A percentile compares a stretch with the other conserved stretches of the same genome.
These are phyloP conservation scores for Napeogenes sylphis DNA, from an alignment of 2,888 invertebrate genomes.

Conservation along the genomic window DNA sequence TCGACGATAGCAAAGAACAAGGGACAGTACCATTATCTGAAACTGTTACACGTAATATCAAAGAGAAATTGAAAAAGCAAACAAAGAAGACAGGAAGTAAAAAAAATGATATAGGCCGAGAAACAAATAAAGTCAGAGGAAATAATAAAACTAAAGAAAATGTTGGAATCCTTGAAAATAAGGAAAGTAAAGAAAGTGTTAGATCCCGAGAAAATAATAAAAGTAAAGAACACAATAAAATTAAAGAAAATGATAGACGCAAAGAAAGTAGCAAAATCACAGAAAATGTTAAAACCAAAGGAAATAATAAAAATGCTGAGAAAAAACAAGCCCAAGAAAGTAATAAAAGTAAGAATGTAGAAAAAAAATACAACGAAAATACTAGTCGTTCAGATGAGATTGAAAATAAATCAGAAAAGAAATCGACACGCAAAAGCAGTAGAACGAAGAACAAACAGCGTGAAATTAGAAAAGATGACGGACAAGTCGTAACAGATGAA, in stretches of 20 bases:
- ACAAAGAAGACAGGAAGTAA: constrained; percentile 18
- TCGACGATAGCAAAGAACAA: constrained; percentile 59
- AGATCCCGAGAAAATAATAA: constrained; percentile 13
- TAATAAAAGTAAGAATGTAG: constrained; percentile 4
- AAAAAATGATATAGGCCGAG: constrained; percentile 10
- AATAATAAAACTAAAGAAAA: constrained; percentile 11
- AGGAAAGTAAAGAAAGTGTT: constrained; percentile 5
- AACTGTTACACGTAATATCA: constrained; percentile 3
- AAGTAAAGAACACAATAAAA: constrained; percentile 8
- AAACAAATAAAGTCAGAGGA: constrained; percentile 8
- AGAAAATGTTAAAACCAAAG: constrained; percentile 12
- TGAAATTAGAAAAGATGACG: background rate
- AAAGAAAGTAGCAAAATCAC: constrained; percentile 14
- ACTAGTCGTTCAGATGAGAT: constrained; percentile 20
- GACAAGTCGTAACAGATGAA: too few relatives aligned
- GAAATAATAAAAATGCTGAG: constrained; percentile 13
- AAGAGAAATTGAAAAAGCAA: constrained; percentile 11
- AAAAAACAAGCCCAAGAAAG: constrained; percentile 11
- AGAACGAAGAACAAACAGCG: background rate
- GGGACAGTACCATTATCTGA: too few relatives aligned
- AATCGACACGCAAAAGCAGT: constrained; percentile 2
- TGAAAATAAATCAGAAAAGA: constrained; percentile 7
- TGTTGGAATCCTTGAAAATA: constrained; percentile 11
- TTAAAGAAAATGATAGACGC: constrained; percentile 3
- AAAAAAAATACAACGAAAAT: constrained; percentile 7